Evolutionary conservation across 2,113 vertebrate genomes (phyloP).

Genomic region (Camelus dromedarius): DNA sequence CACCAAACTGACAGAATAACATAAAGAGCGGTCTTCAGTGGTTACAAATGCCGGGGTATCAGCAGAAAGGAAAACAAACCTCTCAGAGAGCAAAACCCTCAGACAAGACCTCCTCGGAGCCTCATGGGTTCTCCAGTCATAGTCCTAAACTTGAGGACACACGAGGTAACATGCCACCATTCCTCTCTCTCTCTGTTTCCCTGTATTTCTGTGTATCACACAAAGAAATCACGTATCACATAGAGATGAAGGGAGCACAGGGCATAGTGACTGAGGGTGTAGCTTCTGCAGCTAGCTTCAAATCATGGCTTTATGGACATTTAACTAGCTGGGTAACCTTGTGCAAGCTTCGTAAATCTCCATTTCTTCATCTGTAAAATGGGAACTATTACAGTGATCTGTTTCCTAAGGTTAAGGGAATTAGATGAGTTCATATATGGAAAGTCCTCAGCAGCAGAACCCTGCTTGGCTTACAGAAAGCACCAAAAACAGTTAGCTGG

Average conservation of each 20-base stretch:
- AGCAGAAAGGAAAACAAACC: not conserved
- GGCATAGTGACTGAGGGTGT: not conserved
- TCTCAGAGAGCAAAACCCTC: not conserved
- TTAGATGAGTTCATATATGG: not conserved
- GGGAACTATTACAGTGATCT: not conserved
- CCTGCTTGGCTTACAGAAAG: not conserved
- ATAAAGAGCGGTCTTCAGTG: not conserved
- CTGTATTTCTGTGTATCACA: not conserved
- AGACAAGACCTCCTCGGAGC: not conserved
- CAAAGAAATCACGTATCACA: not conserved
- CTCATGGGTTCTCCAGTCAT: rapidly evolving
- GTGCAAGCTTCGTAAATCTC: not conserved
- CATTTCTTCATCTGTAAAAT: not conserved
- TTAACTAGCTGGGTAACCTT: not conserved
- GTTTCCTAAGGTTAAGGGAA: not conserved
- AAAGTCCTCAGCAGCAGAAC: not conserved
- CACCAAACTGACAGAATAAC: not conserved
- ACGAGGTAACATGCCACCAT: not conserved
- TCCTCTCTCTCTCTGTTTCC: not conserved
- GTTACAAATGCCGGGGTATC: not conserved
- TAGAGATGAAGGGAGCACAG: not conserved
- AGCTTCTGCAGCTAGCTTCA: not conserved
- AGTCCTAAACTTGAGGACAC: not conserved
- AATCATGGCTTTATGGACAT: not conserved
- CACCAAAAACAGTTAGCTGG: not conserved